Percentiles rank a stretch among this genome's conserved stretches.
Conservation (phyloP, 2,888 invertebrate genomes). For the Tortrix viridana region DNA sequence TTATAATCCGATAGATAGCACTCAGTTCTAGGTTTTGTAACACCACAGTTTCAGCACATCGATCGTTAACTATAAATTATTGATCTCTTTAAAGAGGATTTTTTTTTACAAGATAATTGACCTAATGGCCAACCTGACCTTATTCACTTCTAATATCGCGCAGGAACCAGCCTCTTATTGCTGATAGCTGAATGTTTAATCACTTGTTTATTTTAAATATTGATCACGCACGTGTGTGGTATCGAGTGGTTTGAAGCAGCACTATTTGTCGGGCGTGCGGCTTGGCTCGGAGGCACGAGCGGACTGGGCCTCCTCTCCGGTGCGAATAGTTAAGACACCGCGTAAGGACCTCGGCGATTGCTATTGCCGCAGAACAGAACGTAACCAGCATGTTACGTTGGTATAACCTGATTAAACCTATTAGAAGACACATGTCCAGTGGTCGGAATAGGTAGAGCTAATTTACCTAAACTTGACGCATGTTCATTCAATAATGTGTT, state of each 20-base stretch:
- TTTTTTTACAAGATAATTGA: background rate
- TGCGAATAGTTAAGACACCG: conserved; percentile 44
- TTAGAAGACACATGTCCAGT: conserved; percentile 14
- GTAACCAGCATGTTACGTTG: conserved; percentile 45
- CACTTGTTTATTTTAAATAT: conserved; percentile 6
- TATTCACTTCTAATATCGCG: conserved; percentile 1
- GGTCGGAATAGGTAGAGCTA: too few relatives aligned
- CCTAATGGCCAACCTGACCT: background rate
- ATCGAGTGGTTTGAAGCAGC: background rate
- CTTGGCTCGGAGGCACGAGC: conserved; percentile 45
- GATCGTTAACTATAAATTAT: background rate
- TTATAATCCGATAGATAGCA: conserved; percentile 24
- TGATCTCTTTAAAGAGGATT: background rate
- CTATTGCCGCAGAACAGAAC: conserved; percentile 38
- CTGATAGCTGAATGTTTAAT: background rate
- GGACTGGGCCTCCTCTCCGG: conserved; percentile 51
- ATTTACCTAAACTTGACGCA: too few relatives aligned
- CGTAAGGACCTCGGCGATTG: conserved; percentile 56
- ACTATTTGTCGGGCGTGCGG: conserved; percentile 45
- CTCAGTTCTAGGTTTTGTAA: background rate
- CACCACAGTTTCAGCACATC: conserved; percentile 22
- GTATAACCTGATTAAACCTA: conserved; percentile 25
- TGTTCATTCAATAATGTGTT: too few relatives aligned
- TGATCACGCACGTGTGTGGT: conserved; percentile 27
- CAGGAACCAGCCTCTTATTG: conserved; percentile 9